These are phyloP conservation scores for Ptyas mucosa DNA, from an alignment of 2,113 vertebrate species.

Conservation along the genomic window DNA sequence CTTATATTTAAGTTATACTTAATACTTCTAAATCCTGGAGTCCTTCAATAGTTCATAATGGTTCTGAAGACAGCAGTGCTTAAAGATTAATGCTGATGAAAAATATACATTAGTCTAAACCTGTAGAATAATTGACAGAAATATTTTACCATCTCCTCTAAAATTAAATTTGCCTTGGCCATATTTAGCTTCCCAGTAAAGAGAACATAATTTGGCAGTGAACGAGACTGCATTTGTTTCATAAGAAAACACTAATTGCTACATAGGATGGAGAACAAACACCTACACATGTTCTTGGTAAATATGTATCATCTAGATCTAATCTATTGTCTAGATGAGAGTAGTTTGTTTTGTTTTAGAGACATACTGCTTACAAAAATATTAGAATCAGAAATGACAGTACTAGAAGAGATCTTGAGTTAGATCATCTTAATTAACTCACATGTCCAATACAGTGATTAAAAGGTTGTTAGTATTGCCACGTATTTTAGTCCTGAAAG, in stretches of 20 bases:
- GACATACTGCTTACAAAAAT: neutral
- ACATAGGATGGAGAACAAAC: neutral
- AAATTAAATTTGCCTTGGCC: neutral
- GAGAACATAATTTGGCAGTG: neutral
- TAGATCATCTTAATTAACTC: neutral
- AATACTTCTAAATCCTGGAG: neutral
- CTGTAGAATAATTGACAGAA: neutral
- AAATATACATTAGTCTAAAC: neutral
- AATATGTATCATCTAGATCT: neutral
- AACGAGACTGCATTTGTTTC: neutral
- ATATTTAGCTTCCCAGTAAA: neutral
- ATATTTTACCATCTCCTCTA: neutral
- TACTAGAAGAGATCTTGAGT: neutral
- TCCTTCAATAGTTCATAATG: neutral
- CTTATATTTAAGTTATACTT: neutral
- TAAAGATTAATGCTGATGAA: neutral
- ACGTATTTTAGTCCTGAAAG: conserved; percentile 43
- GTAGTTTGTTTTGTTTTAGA: neutral
- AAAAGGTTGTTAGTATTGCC: conserved; percentile 30
- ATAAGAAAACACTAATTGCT: neutral
- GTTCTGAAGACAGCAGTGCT: neutral
- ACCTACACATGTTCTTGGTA: neutral
- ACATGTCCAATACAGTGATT: neutral
- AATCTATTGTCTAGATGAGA: neutral
- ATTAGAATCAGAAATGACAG: neutral